These are phyloP conservation scores for Norana najaformis DNA, from an alignment of 2,888 invertebrate species.

Conservation along the genomic window DNA sequence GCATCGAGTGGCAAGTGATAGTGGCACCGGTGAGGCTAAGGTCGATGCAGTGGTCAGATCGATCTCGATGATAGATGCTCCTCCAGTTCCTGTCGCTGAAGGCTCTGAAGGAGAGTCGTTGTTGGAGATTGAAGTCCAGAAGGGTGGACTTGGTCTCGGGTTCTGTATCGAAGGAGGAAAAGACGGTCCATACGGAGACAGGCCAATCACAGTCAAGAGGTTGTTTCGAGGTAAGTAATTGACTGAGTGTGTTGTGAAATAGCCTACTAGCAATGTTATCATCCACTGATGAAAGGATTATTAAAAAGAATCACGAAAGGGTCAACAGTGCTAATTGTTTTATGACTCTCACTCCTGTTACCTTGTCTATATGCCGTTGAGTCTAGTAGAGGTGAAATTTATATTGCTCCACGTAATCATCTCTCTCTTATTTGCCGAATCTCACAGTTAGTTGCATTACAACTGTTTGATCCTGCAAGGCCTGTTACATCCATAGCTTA, in stretches of 20 bases:
- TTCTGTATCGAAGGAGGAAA: constrained; percentile 92
- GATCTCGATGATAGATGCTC: neutral
- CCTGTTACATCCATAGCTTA: neutral
- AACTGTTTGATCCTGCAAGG: neutral
- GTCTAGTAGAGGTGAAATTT: too few species aligned
- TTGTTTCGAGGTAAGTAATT: constrained; percentile 79
- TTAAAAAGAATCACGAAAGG: too few species aligned
- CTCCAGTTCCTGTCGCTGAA: neutral
- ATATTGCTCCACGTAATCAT: neutral
- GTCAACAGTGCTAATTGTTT: too few species aligned
- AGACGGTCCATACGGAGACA: constrained; percentile 85
- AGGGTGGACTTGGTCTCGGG: constrained; percentile 81
- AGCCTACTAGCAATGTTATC: too few species aligned
- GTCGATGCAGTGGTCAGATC: neutral
- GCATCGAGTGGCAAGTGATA: neutral
- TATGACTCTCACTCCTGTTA: too few species aligned
- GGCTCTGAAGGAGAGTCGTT: neutral
- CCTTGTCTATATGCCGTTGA: too few species aligned
- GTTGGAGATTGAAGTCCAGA: constrained; percentile 68
- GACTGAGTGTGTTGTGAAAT: neutral
- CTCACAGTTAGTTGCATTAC: neutral
- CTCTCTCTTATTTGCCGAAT: neutral
- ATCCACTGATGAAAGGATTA: too few species aligned
- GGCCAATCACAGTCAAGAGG: constrained; percentile 86
- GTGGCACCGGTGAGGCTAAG: neutral